Conservation (phyloP, 2,113 vertebrate species). For the Tor tambroides region DNA sequence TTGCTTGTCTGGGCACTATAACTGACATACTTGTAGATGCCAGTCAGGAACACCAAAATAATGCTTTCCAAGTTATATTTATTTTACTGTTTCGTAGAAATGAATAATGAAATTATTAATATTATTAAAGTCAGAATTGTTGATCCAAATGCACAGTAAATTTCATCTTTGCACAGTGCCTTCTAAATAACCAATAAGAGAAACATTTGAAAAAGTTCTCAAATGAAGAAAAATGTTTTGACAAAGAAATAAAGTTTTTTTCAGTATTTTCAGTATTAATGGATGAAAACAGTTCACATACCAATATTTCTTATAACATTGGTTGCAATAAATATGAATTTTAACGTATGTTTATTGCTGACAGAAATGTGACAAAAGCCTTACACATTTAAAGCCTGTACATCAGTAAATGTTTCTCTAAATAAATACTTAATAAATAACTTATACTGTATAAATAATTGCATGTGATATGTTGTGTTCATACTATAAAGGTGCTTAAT, state of each 20-base stretch:
- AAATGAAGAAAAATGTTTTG: not conserved
- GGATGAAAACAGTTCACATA: not conserved
- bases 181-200: not conserved
- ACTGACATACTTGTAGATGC: not conserved
- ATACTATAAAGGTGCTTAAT: conserved; percentile 15
- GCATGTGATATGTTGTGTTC: conserved; percentile 30
- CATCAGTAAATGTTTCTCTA: conserved; percentile 3
- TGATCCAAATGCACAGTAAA: not conserved
- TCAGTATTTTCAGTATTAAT: not conserved
- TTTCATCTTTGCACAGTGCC: not conserved
- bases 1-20: not conserved
- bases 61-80: not conserved
- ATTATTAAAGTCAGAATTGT: not conserved
- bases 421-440: conserved; percentile 28
- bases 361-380: conserved; percentile 13
- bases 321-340: not conserved
- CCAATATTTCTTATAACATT: not conserved
- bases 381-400: conserved; percentile 35
- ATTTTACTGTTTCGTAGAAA: not conserved
- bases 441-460: conserved; percentile 33
- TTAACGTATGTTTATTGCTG: not conserved
- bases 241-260: not conserved
- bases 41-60: not conserved
- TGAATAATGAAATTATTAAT: conserved; percentile 7
- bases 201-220: not conserved